Evolutionary conservation across 1,140 invertebrate species (phyloP), one percentile per base, ranked within the genome.

Genomic region (Nymphalis io): DNA sequence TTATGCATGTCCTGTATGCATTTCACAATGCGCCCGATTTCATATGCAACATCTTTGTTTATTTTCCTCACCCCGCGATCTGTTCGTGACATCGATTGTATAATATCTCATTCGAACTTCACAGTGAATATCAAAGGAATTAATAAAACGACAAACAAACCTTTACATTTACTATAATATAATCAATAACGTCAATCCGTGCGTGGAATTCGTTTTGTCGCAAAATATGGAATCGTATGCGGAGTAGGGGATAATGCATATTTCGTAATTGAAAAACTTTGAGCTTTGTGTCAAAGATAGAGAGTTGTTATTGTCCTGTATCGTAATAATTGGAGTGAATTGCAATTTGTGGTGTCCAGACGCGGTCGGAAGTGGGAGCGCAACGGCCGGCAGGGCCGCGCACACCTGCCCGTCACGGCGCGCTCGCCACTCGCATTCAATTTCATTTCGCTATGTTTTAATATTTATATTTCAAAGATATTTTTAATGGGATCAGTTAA

Each of bases 1-100:
- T 88, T 88, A 83, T 86, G 84, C 85, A 86, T 85, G 82, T 81
- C 76, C 76, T 84, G 78, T 78, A 75, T 73, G 78, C 76, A 78
- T 81, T 79, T 78, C 75, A 80, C 80, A 78, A 80, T 82, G 75
- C 73, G 63, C 73, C 62, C 74, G 74, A 79, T 42, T 48, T 61
- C 75, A 72, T 65, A 76, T 72, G 75, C 75, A 76, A 51, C 60
- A 20, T 33, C 48, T 83, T 82, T 84, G 81, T 88, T 82, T 88
- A 75, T 86, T 88, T 87, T 83, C 76, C 73, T 68, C 70, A 68
- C 74, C 68, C 48, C 16, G 13, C 27, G 27, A 63, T 39, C 11
- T 8, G 27, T 8, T 38, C 42, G 64, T 73, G 74, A 66, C 66
- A 64, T 67, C 59, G 33, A 13, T 44, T 40, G 39, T 6, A 51